phyloP scores from a whole-genome alignment of 2,888 invertebrate species.

The Nemotelus pantherinus region DNA sequence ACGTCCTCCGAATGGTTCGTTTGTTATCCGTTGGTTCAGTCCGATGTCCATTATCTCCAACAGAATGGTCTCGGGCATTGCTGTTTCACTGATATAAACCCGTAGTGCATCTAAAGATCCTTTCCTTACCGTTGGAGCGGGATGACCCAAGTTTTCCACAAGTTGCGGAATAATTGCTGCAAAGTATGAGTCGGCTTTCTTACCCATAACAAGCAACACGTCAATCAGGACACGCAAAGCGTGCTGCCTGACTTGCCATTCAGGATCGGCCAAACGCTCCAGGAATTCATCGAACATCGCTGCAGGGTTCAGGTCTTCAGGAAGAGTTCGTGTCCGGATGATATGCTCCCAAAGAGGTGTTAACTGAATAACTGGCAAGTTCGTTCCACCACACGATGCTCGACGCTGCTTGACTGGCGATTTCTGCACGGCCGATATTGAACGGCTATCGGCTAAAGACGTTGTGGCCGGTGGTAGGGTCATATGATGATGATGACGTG shows the following conservation, averaged over 20 bases:
- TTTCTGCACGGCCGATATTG: slow-evolving; percentile 35
- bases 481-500: background rate
- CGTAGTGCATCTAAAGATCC: slow-evolving; percentile 80
- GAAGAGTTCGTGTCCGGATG: slow-evolving; percentile 76
- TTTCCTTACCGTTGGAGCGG: slow-evolving; percentile 82
- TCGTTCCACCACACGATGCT: slow-evolving; percentile 44
- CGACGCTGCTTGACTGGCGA: slow-evolving; percentile 31
- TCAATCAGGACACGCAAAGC: slow-evolving; percentile 82
- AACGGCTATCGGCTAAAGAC: slow-evolving; percentile 11
- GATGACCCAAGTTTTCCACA: slow-evolving; percentile 81
- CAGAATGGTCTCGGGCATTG: slow-evolving; percentile 74
- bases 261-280: slow-evolving; percentile 79
- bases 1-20: slow-evolving; percentile 68
- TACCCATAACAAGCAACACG: slow-evolving; percentile 77
- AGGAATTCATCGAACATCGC: slow-evolving; percentile 77
- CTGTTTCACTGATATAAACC: slow-evolving; percentile 76
- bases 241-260: slow-evolving; percentile 86
- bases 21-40: slow-evolving; percentile 66
- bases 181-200: slow-evolving; percentile 76
- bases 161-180: slow-evolving; percentile 72
- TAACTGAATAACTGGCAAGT: slow-evolving; percentile 65
- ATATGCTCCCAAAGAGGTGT: slow-evolving; percentile 86
- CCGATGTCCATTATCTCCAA: slow-evolving; percentile 73
- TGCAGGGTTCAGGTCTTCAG: slow-evolving; percentile 73
- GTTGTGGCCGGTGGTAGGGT: background rate